Percentiles rank a stretch among this genome's conserved stretches.
Evolutionary conservation across 2,888 invertebrate species (phyloP).

Genomic region (Pachydiplax longipennis): DNA sequence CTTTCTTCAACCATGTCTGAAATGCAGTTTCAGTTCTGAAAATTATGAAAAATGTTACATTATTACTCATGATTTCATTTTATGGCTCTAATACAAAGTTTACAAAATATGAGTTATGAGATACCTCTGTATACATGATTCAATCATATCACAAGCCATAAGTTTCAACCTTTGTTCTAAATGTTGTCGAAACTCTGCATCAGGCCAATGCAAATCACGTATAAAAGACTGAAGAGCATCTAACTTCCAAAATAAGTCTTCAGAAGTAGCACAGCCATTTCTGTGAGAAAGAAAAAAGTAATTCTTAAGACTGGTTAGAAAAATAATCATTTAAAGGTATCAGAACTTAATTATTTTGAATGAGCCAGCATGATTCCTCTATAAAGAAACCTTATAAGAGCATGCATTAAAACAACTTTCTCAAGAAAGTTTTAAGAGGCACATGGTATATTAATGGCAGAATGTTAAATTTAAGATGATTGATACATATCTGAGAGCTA

Average conservation of each 20-base stretch:
- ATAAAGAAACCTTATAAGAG: too few species aligned
- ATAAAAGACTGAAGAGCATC: conserved; percentile 98
- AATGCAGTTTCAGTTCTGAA: conserved; percentile 81
- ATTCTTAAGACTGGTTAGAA: neutral
- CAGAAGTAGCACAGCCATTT: conserved; percentile 97
- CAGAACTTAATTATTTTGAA: neutral
- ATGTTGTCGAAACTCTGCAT: conserved; percentile 95
- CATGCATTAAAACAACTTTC: too few species aligned
- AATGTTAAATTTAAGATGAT: too few species aligned
- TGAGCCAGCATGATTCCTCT: too few species aligned
- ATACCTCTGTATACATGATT: conserved; percentile 89
- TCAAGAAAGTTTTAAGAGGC: too few species aligned
- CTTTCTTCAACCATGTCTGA: conserved; percentile 91
- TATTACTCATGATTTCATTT: neutral
- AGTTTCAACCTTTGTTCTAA: conserved; percentile 94
- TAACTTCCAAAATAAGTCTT: conserved; percentile 98
- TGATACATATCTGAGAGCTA: too few species aligned
- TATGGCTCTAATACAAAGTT: neutral
- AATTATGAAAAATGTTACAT: neutral
- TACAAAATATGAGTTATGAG: neutral
- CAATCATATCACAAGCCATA: conserved; percentile 99
- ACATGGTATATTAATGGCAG: too few species aligned
- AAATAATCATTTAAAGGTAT: neutral
- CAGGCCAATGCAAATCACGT: conserved; percentile 98
- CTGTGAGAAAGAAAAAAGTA: conserved; percentile 60